Conservation (phyloP, 2,888 invertebrate genomes). For the Tryphoninae sp. region DNA sequence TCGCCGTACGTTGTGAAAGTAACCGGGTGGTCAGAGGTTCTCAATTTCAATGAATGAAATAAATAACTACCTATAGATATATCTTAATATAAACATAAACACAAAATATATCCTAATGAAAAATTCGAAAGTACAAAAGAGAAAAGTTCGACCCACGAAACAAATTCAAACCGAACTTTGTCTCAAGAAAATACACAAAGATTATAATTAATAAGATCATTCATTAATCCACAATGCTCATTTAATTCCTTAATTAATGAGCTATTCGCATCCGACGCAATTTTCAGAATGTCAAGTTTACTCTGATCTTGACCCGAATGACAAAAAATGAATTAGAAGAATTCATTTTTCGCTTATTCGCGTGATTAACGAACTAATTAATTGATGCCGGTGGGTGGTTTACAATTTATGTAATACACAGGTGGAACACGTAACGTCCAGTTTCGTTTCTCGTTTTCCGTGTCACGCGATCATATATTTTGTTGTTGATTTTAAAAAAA, state of each 20-base stretch:
- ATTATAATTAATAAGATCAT: no score
- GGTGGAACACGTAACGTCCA: not conserved
- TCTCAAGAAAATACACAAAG: no score
- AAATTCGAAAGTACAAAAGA: not conserved
- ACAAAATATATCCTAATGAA: not conserved
- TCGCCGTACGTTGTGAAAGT: slow-evolving; percentile 72
- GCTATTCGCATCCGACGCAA: not conserved
- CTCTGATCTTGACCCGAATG: not conserved
- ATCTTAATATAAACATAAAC: not conserved
- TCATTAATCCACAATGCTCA: not conserved
- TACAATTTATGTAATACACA: not conserved
- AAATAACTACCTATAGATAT: slow-evolving; percentile 12
- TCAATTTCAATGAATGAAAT: slow-evolving; percentile 63
- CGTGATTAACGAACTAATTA: not conserved
- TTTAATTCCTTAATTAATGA: not conserved
- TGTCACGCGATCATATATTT: not conserved
- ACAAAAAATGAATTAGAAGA: not conserved
- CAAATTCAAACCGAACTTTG: no score
- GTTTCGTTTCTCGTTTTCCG: not conserved
- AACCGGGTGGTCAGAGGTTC: slow-evolving; percentile 71
- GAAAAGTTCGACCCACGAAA: not conserved
- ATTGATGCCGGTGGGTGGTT: no score
- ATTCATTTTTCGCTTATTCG: no score
- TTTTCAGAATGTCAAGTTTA: not conserved
- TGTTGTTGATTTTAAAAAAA: not conserved